Evolutionary conservation across 2,888 invertebrate species (phyloP).

Genomic region (Melinaea menophilus): DNA sequence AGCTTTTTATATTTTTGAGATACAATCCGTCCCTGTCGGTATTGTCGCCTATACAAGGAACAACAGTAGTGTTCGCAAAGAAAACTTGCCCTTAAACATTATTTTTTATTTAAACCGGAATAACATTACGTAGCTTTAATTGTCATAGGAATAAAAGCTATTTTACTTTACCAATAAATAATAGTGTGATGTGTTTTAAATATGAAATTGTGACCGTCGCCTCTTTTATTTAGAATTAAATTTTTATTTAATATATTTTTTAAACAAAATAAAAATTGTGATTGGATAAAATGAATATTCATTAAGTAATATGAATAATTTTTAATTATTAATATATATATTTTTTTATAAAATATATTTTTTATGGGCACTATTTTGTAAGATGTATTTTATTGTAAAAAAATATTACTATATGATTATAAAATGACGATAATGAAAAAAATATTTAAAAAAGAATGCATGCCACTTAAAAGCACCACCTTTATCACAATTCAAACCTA

Average conservation of each 20-base stretch:
- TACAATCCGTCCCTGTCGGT: conserved; percentile 49
- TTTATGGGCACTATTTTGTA: no score
- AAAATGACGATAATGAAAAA: conserved; percentile 12
- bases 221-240: conserved; percentile 26
- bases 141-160: conserved; percentile 37
- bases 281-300: no score
- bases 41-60: conserved; percentile 59
- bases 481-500: conserved; percentile 59
- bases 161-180: conserved; percentile 42
- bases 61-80: conserved; percentile 67
- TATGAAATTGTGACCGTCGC: conserved; percentile 44
- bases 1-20: neutral
- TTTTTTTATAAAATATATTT: no score
- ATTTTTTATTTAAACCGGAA: conserved; percentile 46
- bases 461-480: conserved; percentile 56
- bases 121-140: conserved; percentile 40
- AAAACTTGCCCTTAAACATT: conserved; percentile 67
- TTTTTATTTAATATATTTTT: neutral
- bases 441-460: conserved; percentile 23
- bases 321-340: no score
- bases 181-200: conserved; percentile 39
- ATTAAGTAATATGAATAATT: no score
- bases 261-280: conserved; percentile 4
- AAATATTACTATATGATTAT: neutral
- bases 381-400: no score